These are phyloP conservation scores for Spongilla lacustris DNA, from an alignment of 37 sponge, comb jelly and placozoan species.

Conservation along the genomic window DNA sequence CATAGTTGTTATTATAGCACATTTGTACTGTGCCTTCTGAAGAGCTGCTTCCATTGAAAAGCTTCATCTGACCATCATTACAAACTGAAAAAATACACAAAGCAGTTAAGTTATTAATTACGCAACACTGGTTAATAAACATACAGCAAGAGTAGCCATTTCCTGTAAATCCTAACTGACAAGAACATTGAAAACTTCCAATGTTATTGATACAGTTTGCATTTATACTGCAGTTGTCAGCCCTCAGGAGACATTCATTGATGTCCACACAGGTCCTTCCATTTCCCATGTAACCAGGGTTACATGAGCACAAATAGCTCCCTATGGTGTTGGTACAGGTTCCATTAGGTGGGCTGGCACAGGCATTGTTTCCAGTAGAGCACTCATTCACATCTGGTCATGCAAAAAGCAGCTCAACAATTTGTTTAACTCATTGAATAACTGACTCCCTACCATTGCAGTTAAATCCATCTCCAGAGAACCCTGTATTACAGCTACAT, in stretches of 20 bases:
- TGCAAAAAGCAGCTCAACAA: not conserved
- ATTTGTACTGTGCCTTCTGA: constrained; percentile 17
- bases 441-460: not conserved
- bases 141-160: not conserved
- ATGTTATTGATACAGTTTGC: not conserved
- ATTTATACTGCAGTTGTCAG: constrained; percentile 7
- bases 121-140: not conserved
- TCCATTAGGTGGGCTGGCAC: not conserved
- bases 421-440: not conserved
- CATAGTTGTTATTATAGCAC: constrained; percentile 5
- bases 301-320: constrained; percentile 23
- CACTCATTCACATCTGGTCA: constrained; percentile 27
- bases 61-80: constrained; percentile 9
- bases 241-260: constrained; percentile 7
- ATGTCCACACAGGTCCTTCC: constrained; percentile 15
- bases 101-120: not conserved
- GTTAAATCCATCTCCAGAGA: too few relatives aligned
- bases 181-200: constrained; percentile 31
- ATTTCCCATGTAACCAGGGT: constrained; percentile 5
- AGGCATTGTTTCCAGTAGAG: constrained; percentile 2
- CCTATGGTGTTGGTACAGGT: constrained; percentile 16
- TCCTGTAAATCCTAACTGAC: constrained; percentile 2
- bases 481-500: too few relatives aligned
- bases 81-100: not conserved
- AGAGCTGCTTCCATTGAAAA: constrained; percentile 6